A percentile compares a stretch with the other conserved stretches of the same genome.
Conservation (phyloP, 2,888 invertebrate genomes). For the Argyresthia goedartella region DNA sequence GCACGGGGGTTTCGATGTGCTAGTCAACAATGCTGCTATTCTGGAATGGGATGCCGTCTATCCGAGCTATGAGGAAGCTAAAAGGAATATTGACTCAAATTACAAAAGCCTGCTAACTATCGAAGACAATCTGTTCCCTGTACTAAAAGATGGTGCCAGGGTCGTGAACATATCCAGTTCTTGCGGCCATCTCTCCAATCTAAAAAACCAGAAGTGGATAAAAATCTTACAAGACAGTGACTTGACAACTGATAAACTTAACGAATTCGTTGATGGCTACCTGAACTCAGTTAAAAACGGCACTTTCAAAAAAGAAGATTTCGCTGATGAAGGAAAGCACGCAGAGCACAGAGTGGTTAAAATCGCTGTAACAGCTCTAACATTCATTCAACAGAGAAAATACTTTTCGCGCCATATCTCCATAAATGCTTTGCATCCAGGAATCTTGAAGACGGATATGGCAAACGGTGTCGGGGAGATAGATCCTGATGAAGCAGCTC, state of each 20-base stretch:
- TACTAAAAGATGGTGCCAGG: constrained; percentile 77
- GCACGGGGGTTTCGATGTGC: constrained; percentile 77
- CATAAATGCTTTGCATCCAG: constrained; percentile 54
- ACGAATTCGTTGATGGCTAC: constrained; percentile 47
- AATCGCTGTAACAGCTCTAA: constrained; percentile 47
- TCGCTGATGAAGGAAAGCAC: constrained; percentile 54
- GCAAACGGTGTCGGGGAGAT: constrained; percentile 64
- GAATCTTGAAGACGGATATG: constrained; percentile 46
- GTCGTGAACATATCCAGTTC: constrained; percentile 79
- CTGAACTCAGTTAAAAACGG: constrained; percentile 49
- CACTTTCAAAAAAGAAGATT: constrained; percentile 47
- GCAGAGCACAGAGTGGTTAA: constrained; percentile 58
- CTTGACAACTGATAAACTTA: constrained; percentile 40
- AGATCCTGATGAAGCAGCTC: constrained; percentile 71
- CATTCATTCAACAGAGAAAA: constrained; percentile 45
- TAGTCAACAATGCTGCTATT: constrained; percentile 82
- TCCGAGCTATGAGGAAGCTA: constrained; percentile 51
- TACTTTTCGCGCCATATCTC: constrained; percentile 40
- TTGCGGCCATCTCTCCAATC: constrained; percentile 51
- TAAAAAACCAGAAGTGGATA: constrained; percentile 46
- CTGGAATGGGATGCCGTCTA: constrained; percentile 46
- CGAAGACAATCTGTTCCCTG: constrained; percentile 73
- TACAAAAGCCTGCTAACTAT: constrained; percentile 44
- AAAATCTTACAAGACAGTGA: constrained; percentile 30
- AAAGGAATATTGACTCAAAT: constrained; percentile 47